Conservation (phyloP, 2,888 invertebrate species). For the Leptopilina myrica region DNA sequence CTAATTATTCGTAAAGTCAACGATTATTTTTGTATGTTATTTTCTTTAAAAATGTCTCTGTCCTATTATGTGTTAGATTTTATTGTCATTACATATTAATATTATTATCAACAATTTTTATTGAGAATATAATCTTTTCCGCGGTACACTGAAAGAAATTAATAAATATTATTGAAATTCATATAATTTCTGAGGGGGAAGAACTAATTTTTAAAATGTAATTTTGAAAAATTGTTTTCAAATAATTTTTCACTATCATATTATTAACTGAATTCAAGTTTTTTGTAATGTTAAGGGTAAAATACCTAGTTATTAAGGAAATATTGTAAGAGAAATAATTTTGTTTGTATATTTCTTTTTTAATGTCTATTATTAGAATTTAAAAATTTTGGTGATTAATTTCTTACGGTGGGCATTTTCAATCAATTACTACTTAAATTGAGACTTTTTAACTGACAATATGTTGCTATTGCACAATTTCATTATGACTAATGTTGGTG, state of each 20-base stretch:
- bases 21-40: constrained; percentile 20
- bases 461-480: constrained; percentile 32
- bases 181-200: too few relatives aligned
- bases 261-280: too few relatives aligned
- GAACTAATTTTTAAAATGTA: too few relatives aligned
- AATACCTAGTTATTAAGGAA: too few relatives aligned
- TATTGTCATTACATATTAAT: background rate
- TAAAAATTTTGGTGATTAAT: too few relatives aligned
- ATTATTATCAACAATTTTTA: background rate
- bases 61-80: background rate
- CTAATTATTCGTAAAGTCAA: background rate
- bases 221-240: too few relatives aligned
- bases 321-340: too few relatives aligned
- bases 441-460: constrained; percentile 31
- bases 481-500: background rate
- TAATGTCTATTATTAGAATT: too few relatives aligned
- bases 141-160: background rate
- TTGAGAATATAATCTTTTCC: constrained; percentile 2
- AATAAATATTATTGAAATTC: too few relatives aligned
- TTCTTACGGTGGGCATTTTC: background rate
- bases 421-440: background rate
- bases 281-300: too few relatives aligned
- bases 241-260: too few relatives aligned
- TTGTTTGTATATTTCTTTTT: too few relatives aligned
- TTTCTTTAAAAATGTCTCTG: background rate